phyloP scores from a whole-genome alignment of 30 jellyfish, hydroid and myxozoan genomes.

The Hydractinia symbiolongicarpus region DNA sequence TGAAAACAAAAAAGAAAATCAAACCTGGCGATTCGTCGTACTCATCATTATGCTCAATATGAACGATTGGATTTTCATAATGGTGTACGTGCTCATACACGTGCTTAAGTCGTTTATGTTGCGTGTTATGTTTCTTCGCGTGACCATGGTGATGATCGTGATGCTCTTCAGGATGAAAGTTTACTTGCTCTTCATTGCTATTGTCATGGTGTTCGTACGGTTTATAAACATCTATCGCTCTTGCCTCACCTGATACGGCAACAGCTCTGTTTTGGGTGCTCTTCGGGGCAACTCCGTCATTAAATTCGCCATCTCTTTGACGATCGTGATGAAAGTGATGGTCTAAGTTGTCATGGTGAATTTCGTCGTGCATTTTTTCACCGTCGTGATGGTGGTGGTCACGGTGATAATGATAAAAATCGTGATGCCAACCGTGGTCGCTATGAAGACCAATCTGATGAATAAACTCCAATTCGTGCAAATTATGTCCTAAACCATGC shows the following conservation, averaged over 20 bases:
- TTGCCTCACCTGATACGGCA: not conserved
- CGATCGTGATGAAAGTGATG: slow-evolving; percentile 12
- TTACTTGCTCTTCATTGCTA: slow-evolving; percentile 59
- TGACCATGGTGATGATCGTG: slow-evolving; percentile 45
- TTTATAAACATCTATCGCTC: slow-evolving; percentile 3
- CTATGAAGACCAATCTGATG: not conserved
- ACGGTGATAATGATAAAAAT: too few species aligned
- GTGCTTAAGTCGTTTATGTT: not conserved
- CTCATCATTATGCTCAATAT: slow-evolving; percentile 19
- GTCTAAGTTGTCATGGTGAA: not conserved
- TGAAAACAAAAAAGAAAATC: not conserved
- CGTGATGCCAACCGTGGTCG: too few species aligned
- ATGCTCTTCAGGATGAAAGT: slow-evolving; percentile 58
- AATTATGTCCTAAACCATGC: not conserved
- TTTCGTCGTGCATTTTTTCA: not conserved
- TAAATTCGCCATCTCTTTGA: not conserved
- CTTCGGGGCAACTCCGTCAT: slow-evolving; percentile 2
- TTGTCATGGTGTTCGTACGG: slow-evolving; percentile 29
- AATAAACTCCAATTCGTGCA: not conserved
- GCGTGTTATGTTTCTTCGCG: slow-evolving; percentile 26
- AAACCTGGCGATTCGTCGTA: slow-evolving; percentile 11
- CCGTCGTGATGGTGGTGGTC: slow-evolving; percentile 10
- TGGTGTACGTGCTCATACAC: slow-evolving; percentile 12
- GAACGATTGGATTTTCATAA: slow-evolving; percentile 14
- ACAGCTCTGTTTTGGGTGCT: not conserved